Percentiles rank a stretch among this genome's conserved stretches.
phyloP scores from a whole-genome alignment of 2,113 vertebrate species.

The Muntiacus reevesi region DNA sequence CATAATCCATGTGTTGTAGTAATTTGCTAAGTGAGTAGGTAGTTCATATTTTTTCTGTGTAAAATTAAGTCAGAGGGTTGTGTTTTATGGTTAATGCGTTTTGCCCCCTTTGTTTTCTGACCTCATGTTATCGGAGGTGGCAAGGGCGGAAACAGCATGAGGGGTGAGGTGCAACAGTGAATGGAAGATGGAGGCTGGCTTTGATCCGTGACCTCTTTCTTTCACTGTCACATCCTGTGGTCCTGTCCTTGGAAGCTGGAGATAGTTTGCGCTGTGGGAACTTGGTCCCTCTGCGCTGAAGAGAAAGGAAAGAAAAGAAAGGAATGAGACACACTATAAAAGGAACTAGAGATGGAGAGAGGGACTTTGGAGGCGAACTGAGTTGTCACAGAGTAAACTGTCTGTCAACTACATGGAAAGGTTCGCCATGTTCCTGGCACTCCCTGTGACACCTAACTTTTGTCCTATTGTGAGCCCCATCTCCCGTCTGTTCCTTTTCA shows the following conservation, averaged over 20 bases:
- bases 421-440: neutral
- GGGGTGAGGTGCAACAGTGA: neutral
- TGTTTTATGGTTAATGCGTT: neutral
- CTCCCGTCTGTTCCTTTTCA: neutral
- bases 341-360: neutral
- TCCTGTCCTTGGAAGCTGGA: neutral
- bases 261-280: neutral
- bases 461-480: neutral
- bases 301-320: neutral
- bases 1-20: neutral
- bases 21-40: neutral
- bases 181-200: neutral
- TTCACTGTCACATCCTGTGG: neutral
- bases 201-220: neutral
- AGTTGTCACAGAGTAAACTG: neutral
- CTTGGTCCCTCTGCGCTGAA: neutral
- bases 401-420: neutral
- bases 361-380: neutral
- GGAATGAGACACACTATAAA: neutral
- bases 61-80: neutral
- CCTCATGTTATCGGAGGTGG: neutral
- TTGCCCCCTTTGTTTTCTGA: neutral
- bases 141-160: neutral
- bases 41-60: neutral
- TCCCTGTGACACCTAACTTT: neutral